Evolutionary conservation across 1,140 invertebrate genomes (phyloP), one percentile per base, ranked within the genome.

Genomic region (Leptinotarsa texana): DNA sequence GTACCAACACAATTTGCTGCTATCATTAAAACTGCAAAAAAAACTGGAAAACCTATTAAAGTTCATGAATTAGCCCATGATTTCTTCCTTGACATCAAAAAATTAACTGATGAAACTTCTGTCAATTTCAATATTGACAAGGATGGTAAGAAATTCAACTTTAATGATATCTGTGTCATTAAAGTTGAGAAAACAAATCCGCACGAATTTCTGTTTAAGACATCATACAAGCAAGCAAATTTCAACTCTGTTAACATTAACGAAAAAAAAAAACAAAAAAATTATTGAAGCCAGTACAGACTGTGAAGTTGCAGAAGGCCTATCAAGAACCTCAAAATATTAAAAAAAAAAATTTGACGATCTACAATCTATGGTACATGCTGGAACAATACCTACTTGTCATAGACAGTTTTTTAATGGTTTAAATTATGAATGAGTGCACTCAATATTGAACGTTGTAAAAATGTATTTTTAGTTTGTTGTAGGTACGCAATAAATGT

Each of bases 21-120:
- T 27, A 21, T 83, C 63, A 83, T 82, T 63, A 69, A 75, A 63
- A 65, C 67, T 63, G 79, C 82, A 1, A 83, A 83, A 47, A 83
- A 83, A 72, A 75, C 68, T 76, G 80, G 8, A 79, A 81, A 62
- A 70, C 68, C 49, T 83, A 77, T 74, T 57, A 74, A 49, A 57
- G 49, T 57, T 57, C 49, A 57, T 57, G 49, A 57, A 57, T 57
- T 57, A n/a, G 49, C 49, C 49, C 49, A 57, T 57, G 49, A 70
- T 62, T 75, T 80, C 74, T 80, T 82, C 62, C 33, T 75, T 68
- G 77, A 81, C 75, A 48, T 77, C 77, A 80, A 82, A 79, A 78
- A 76, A 49, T 75, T 67, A 66, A 68, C 65, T 73, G 63, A 22
- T 21, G 18, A 65, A 57, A 57, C 49, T 57, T 57, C 49, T 57